Evolutionary conservation across 2,888 invertebrate species (phyloP).

Genomic region (Catocala fraxini): DNA sequence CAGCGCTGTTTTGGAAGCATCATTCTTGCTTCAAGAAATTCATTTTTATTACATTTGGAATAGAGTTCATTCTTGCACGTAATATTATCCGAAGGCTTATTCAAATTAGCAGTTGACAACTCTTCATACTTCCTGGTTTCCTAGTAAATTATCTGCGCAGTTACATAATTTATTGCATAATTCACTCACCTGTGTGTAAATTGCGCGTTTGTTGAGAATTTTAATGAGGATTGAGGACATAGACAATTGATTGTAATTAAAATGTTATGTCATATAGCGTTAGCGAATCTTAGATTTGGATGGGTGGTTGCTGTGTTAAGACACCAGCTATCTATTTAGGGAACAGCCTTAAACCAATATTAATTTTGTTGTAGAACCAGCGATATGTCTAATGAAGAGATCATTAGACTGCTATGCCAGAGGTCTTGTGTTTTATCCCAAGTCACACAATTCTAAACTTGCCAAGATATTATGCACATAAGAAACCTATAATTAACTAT

Average conservation of each 20-base stretch:
- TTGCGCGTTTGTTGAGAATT: neutral
- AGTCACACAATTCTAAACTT: too few species aligned
- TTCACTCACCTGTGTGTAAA: slow-evolving; percentile 24
- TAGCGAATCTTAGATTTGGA: neutral
- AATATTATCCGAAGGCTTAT: slow-evolving; percentile 40
- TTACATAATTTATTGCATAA: slow-evolving; percentile 44
- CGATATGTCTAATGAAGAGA: too few species aligned
- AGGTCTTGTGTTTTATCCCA: too few species aligned
- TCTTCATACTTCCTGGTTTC: slow-evolving; percentile 48
- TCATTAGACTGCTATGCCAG: too few species aligned
- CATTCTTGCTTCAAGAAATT: neutral
- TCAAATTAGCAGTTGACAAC: slow-evolving; percentile 41
- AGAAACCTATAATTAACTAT: too few species aligned
- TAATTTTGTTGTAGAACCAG: too few species aligned
- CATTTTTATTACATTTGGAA: accelerated
- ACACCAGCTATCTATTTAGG: too few species aligned
- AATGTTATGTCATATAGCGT: neutral
- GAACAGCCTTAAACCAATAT: too few species aligned
- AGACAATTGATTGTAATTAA: neutral
- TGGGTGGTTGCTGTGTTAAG: neutral
- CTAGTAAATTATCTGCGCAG: slow-evolving; percentile 52
- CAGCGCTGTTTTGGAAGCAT: slow-evolving; percentile 11
- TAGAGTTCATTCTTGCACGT: slow-evolving; percentile 20
- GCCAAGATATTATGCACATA: too few species aligned
- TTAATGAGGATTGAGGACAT: neutral